phyloP scores from a whole-genome alignment of 2,797 vertebrate species.

The Acestrorhynchus altus region DNA sequence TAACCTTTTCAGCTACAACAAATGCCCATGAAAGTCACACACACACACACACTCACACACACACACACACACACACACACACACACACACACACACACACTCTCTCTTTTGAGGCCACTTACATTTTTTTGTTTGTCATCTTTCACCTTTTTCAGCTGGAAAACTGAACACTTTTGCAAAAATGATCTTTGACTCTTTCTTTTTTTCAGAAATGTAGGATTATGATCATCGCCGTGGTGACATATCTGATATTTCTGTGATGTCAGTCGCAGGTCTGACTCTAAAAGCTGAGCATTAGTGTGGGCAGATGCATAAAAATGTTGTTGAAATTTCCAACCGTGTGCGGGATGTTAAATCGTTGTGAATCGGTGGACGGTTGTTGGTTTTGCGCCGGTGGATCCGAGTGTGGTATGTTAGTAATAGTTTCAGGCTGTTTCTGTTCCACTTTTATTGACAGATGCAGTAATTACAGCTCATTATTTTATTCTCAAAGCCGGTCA shows the following conservation, averaged over 20 bases:
- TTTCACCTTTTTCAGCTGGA: slow-evolving; percentile 41
- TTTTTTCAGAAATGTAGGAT: slow-evolving; percentile 12
- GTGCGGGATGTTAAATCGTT: neutral
- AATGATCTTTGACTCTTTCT: slow-evolving; percentile 31
- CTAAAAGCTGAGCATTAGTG: slow-evolving; percentile 9
- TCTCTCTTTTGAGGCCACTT: neutral
- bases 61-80: neutral
- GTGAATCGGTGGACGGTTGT: neutral
- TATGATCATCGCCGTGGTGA: neutral
- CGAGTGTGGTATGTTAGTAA: neutral
- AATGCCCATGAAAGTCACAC: slow-evolving; percentile 71
- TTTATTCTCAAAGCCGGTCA: neutral
- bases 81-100: no score
- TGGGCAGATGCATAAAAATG: slow-evolving; percentile 29
- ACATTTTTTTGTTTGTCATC: neutral
- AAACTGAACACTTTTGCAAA: slow-evolving; percentile 25
- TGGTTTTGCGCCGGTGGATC: slow-evolving; percentile 1
- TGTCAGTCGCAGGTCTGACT: slow-evolving; percentile 1
- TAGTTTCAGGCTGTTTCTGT: slow-evolving; percentile 1
- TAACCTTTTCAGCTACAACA: slow-evolving; percentile 92
- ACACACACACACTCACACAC: neutral
- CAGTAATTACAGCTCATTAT: neutral
- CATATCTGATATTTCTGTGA: slow-evolving; percentile 27
- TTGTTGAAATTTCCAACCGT: neutral
- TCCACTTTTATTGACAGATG: neutral